Evolutionary conservation across 1,140 invertebrate genomes (phyloP), one percentile per base, ranked within the genome.

Genomic region (Campoletis sonorensis): DNA sequence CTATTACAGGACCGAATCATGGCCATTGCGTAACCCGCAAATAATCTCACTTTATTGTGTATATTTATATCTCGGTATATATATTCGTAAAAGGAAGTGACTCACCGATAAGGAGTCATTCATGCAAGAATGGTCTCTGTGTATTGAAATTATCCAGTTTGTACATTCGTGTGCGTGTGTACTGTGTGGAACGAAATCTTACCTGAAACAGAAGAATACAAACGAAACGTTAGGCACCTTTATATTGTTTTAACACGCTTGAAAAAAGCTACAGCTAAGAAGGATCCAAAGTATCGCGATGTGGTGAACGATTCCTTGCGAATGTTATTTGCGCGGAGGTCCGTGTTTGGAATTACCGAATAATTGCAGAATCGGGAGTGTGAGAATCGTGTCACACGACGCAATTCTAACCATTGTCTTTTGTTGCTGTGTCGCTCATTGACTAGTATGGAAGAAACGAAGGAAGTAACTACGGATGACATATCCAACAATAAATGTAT

Each of bases 51-150:
- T 33, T 54, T 77, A 77, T 77, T 77, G 54, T 58, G 40, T 75
- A 10, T 58, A 11, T 58, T 58, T 58, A 4, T 58, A 21, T 58
- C 54, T n/a, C 61, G n/a, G 0, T 67, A 27, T 30, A 7, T 27
- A 3, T 23, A 64, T 64, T 72, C 79, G 77, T 84, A 85, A 83
- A 83, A 82, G 84, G 80, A 83, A 80, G 81, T 68, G 45, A 83
- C 82, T 79, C 71, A 76, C 79, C 80, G 72, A 81, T 83, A 83
- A 80, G 67, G 49, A 80, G 64, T 81, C 73, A 80, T 79, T 81
- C 58, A 82, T 40, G 75, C 54, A 64, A 54, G 18, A 77, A 77
- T 77, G 75, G 54, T 16, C 13, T 10, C 23, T n/a, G 8, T 51
- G 8, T 45, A 73, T 79, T n/a, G 4, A 23, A 61, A 11, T 26